phyloP scores from a whole-genome alignment of 2,888 invertebrate genomes.

The Psylliodes chrysocephalus region DNA sequence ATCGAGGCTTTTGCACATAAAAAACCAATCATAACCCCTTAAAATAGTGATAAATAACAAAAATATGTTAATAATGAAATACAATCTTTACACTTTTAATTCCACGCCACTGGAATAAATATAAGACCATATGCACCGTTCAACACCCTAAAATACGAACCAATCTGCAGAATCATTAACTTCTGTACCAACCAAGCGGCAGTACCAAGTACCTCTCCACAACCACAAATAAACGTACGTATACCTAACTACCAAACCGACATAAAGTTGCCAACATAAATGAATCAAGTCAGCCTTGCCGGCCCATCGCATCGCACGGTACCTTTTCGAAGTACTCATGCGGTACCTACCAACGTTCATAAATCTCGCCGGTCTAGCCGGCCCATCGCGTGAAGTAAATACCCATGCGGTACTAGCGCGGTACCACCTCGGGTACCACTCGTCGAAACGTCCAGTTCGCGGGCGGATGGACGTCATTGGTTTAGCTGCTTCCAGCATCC shows the following conservation, averaged over 20 bases:
- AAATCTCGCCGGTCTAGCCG: slow-evolving; percentile 27
- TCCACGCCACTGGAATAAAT: slow-evolving; percentile 13
- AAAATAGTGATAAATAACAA: too few species aligned
- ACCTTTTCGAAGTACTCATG: slow-evolving; percentile 14
- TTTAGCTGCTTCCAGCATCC: slow-evolving; percentile 63
- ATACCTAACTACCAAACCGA: not conserved
- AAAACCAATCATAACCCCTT: too few species aligned
- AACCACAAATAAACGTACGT: not conserved
- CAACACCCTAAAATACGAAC: slow-evolving; percentile 24
- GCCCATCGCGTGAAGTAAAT: slow-evolving; percentile 7
- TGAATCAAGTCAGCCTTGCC: slow-evolving; percentile 21
- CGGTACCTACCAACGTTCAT: slow-evolving; percentile 28
- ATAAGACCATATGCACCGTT: slow-evolving; percentile 8
- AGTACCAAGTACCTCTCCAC: not conserved
- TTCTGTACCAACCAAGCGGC: slow-evolving; percentile 17
- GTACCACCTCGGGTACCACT: slow-evolving; percentile 24
- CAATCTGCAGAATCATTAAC: slow-evolving; percentile 25
- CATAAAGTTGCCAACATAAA: not conserved
- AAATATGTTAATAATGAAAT: too few species aligned
- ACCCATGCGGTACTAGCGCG: slow-evolving; percentile 25
- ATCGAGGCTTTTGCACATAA: too few species aligned
- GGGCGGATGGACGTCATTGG: slow-evolving; percentile 57
- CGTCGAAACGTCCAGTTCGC: slow-evolving; percentile 28
- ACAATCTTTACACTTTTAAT: too few species aligned
- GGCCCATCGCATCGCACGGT: slow-evolving; percentile 20